Conservation (phyloP, 2,797 vertebrate genomes). For the Acanthopagrus latus region DNA sequence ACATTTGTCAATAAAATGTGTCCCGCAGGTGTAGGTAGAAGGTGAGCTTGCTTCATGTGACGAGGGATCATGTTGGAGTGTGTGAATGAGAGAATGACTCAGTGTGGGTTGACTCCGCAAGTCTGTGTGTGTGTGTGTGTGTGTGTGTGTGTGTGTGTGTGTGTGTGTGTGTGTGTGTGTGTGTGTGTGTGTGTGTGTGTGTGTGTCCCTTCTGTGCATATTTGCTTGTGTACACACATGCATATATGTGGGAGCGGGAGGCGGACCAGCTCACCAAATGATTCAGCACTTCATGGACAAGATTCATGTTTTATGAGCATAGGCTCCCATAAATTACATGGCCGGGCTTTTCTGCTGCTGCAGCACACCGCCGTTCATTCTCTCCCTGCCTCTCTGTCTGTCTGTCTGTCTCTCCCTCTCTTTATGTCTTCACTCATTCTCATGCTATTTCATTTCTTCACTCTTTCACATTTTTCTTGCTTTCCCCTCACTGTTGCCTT, state of each 20-base stretch:
- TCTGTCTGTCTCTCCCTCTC: constrained; percentile 2
- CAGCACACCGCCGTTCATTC: constrained; percentile 39
- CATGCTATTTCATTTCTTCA: constrained; percentile 2
- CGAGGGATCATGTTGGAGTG: constrained; percentile 29
- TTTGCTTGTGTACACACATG: constrained; percentile 57
- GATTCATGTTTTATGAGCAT: constrained; percentile 84
- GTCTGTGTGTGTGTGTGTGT: constrained; percentile 31
- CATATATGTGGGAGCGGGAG: constrained; percentile 66
- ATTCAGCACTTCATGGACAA: constrained; percentile 80
- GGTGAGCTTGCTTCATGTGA: constrained; percentile 21
- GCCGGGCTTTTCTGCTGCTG: constrained; percentile 61
- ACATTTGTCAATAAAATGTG: not conserved
- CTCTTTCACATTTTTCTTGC: not conserved
- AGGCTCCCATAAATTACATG: constrained; percentile 75
- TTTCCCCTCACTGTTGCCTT: constrained; percentile 10
- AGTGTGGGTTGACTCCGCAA: constrained; percentile 27
- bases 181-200: constrained; percentile 21
- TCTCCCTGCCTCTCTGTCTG: not conserved
- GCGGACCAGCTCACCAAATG: constrained; percentile 63
- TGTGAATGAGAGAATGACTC: constrained; percentile 50
- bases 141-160: constrained; percentile 16
- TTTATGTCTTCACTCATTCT: constrained; percentile 15
- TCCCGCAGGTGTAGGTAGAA: not conserved
- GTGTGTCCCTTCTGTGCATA: constrained; percentile 36
- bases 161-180: constrained; percentile 16